Evolutionary conservation across 2,113 vertebrate species (phyloP).

Genomic region (Hippotragus niger): DNA sequence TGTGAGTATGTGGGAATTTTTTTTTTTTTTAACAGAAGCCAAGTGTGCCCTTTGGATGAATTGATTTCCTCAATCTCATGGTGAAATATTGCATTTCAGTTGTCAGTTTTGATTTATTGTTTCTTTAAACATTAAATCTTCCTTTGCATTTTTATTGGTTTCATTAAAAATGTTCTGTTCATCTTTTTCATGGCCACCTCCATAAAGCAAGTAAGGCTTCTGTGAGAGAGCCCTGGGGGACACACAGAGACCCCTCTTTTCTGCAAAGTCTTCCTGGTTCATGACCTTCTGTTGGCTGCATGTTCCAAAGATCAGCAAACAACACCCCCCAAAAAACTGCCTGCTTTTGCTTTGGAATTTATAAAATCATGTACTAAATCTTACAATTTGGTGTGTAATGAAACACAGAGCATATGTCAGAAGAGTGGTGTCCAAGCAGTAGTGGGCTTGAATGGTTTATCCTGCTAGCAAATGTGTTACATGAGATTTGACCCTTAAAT

Average conservation of each 20-base stretch:
- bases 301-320: not conserved
- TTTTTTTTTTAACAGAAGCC: slow-evolving; percentile 60
- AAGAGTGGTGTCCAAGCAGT: slow-evolving; percentile 76
- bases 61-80: slow-evolving; percentile 86
- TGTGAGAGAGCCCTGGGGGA: not conserved
- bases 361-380: slow-evolving; percentile 76
- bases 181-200: slow-evolving; percentile 79
- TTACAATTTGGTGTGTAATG: slow-evolving; percentile 81
- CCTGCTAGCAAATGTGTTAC: slow-evolving; percentile 78
- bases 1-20: not conserved
- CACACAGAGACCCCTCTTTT: not conserved
- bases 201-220: slow-evolving; percentile 55
- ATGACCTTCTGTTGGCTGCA: not conserved
- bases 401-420: slow-evolving; percentile 79
- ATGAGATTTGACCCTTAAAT: slow-evolving; percentile 82
- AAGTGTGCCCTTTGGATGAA: slow-evolving; percentile 81
- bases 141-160: slow-evolving; percentile 87
- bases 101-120: slow-evolving; percentile 87
- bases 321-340: slow-evolving; percentile 53
- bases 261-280: not conserved
- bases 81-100: slow-evolving; percentile 84
- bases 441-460: slow-evolving; percentile 76
- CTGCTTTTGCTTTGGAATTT: slow-evolving; percentile 71
- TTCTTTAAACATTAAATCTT: slow-evolving; percentile 87
- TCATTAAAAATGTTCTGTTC: slow-evolving; percentile 85